Evolutionary conservation across 2,113 vertebrate genomes (phyloP).

Genomic region (Dromas ardeola): DNA sequence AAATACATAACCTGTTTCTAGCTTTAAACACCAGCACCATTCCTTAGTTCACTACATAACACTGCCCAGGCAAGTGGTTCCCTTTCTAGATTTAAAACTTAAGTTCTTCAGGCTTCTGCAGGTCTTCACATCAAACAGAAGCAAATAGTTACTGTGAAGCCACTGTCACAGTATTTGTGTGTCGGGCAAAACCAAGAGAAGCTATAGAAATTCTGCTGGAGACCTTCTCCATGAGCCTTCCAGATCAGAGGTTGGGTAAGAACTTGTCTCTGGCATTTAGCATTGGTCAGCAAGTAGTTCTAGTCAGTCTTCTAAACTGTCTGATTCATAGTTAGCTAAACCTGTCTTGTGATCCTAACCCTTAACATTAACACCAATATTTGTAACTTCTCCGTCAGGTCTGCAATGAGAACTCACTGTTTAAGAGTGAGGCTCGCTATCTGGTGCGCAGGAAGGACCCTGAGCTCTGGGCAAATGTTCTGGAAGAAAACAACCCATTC

Average conservation of each 20-base stretch:
- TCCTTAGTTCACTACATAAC: not conserved
- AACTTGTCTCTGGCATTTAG: not conserved
- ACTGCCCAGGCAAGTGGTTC: not conserved
- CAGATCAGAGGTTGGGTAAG: constrained; percentile 51
- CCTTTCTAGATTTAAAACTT: constrained; percentile 27
- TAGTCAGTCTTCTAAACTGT: constrained; percentile 15
- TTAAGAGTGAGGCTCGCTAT: constrained; percentile 91
- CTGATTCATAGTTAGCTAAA: not conserved
- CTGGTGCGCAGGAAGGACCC: constrained; percentile 89
- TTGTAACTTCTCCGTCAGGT: constrained; percentile 74
- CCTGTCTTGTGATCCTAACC: not conserved
- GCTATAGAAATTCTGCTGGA: constrained; percentile 40
- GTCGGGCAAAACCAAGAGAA: constrained; percentile 36
- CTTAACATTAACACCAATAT: not conserved
- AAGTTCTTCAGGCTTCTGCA: constrained; percentile 58
- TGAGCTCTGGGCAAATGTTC: constrained; percentile 89
- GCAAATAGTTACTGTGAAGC: constrained; percentile 38
- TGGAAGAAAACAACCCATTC: constrained; percentile 87
- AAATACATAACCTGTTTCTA: not conserved
- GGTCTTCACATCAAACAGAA: constrained; percentile 47
- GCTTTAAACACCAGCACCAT: not conserved
- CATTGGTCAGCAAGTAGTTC: constrained; percentile 7
- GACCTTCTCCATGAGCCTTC: constrained; percentile 28
- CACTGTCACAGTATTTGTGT: constrained; percentile 20
- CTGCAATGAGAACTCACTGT: constrained; percentile 93